Conservation (phyloP, 2,888 invertebrate genomes). For the Dugesia japonica region DNA sequence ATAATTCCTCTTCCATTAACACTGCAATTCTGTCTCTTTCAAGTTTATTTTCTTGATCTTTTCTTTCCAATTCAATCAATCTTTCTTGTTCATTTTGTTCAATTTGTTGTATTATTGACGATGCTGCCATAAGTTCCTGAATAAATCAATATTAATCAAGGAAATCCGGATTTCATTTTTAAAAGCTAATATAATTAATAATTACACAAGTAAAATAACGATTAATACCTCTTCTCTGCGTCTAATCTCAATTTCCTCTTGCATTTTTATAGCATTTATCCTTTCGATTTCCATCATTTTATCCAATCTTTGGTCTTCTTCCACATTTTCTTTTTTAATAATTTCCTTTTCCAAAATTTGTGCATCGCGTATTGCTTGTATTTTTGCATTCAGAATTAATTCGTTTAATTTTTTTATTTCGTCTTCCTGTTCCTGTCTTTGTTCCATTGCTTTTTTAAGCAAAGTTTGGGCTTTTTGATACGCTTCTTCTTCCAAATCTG, state of each 20-base stretch:
- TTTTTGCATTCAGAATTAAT: slow-evolving; percentile 47
- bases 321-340: slow-evolving; percentile 43
- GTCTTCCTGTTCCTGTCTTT: slow-evolving; percentile 47
- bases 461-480: slow-evolving; percentile 45
- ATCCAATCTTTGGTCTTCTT: slow-evolving; percentile 46
- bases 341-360: slow-evolving; percentile 46
- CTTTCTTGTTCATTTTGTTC: slow-evolving; percentile 44
- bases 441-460: slow-evolving; percentile 43
- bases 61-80: slow-evolving; percentile 44
- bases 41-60: slow-evolving; percentile 47
- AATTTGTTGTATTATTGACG: slow-evolving; percentile 46
- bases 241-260: slow-evolving; percentile 46
- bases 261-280: slow-evolving; percentile 43
- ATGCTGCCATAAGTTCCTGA: slow-evolving; percentile 41
- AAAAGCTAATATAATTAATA: too few relatives aligned
- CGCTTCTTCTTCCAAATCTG: slow-evolving; percentile 46
- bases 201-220: too few relatives aligned
- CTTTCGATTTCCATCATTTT: slow-evolving; percentile 48
- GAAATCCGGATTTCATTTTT: too few relatives aligned
- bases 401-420: slow-evolving; percentile 48
- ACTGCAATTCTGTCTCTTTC: slow-evolving; percentile 47
- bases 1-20: slow-evolving; percentile 45
- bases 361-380: slow-evolving; percentile 48
- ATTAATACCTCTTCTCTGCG: slow-evolving; percentile 42
- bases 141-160: too few relatives aligned